Conservation (phyloP, 2,888 invertebrate species). For the Suillia variegata region DNA sequence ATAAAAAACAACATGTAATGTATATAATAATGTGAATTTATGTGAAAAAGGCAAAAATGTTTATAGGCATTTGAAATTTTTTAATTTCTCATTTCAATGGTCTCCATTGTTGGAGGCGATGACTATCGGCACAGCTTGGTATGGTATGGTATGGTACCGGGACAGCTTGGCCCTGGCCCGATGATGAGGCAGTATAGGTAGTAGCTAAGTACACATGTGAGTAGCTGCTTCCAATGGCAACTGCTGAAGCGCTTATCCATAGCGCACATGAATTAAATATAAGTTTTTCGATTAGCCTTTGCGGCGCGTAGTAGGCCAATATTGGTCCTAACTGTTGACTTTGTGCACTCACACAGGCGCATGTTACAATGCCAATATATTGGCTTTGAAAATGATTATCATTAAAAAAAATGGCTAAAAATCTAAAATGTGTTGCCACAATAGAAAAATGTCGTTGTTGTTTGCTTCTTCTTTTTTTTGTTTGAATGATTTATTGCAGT, state of each 20-base stretch:
- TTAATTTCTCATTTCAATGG: slow-evolving; percentile 15
- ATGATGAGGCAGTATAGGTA: too few species aligned
- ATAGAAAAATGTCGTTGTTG: too few species aligned
- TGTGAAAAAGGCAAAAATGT: slow-evolving; percentile 6
- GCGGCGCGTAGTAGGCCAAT: slow-evolving; percentile 15
- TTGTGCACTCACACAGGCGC: neutral
- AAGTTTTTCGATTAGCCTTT: slow-evolving; percentile 23
- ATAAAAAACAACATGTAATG: slow-evolving; percentile 1
- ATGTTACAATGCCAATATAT: too few species aligned
- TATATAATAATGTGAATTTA: slow-evolving; percentile 15
- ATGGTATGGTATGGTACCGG: too few species aligned
- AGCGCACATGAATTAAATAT: slow-evolving; percentile 16
- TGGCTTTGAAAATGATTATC: neutral
- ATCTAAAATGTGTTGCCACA: neutral
- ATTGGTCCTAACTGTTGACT: slow-evolving; percentile 5
- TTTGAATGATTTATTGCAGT: neutral
- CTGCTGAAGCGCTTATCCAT: too few species aligned
- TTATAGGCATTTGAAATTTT: slow-evolving; percentile 19
- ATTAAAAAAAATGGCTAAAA: neutral
- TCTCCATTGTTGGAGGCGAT: neutral
- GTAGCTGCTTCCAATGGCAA: too few species aligned
- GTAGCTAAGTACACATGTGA: too few species aligned
- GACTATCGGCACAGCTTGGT: neutral
- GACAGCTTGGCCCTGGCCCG: too few species aligned
- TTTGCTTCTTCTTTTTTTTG: too few species aligned